Percentiles rank a stretch among this genome's conserved stretches.
phyloP scores from a whole-genome alignment of 2,113 vertebrate genomes.

The Siniperca knerii region DNA sequence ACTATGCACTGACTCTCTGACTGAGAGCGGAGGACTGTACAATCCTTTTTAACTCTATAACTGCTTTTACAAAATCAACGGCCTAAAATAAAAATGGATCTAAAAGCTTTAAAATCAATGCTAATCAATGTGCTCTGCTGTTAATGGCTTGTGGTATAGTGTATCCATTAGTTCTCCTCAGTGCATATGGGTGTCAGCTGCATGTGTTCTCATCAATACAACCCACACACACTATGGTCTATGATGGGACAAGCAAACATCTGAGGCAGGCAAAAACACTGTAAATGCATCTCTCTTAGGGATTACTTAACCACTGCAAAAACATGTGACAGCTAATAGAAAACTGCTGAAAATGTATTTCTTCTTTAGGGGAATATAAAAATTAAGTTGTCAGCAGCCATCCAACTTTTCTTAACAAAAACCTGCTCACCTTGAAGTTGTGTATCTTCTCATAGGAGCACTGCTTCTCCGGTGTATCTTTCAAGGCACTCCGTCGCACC shows the following conservation, averaged over 20 bases:
- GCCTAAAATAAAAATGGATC: conserved; percentile 32
- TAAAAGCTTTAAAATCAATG: conserved; percentile 70
- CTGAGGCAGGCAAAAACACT: conserved; percentile 8
- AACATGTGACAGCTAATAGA: neutral
- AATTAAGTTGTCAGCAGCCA: neutral
- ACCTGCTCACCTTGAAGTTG: conserved; percentile 96
- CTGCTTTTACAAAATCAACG: conserved; percentile 18
- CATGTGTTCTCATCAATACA: conserved; percentile 59
- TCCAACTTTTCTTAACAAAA: conserved; percentile 45
- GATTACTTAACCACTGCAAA: neutral
- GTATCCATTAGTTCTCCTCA: conserved; percentile 68
- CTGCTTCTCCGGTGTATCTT: conserved; percentile 90
- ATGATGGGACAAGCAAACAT: conserved; percentile 15
- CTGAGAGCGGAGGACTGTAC: neutral
- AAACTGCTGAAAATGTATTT: neutral
- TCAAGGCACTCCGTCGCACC: conserved; percentile 91
- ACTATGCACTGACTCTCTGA: neutral
- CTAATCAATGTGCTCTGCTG: conserved; percentile 61
- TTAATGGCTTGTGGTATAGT: conserved; percentile 65
- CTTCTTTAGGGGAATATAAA: neutral
- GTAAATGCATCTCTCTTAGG: neutral
- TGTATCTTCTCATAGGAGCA: conserved; percentile 98
- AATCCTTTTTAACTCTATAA: neutral
- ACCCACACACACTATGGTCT: neutral
- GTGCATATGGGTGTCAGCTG: conserved; percentile 71